Conservation (phyloP, 2,888 invertebrate genomes). For the Andrena flavipes region DNA sequence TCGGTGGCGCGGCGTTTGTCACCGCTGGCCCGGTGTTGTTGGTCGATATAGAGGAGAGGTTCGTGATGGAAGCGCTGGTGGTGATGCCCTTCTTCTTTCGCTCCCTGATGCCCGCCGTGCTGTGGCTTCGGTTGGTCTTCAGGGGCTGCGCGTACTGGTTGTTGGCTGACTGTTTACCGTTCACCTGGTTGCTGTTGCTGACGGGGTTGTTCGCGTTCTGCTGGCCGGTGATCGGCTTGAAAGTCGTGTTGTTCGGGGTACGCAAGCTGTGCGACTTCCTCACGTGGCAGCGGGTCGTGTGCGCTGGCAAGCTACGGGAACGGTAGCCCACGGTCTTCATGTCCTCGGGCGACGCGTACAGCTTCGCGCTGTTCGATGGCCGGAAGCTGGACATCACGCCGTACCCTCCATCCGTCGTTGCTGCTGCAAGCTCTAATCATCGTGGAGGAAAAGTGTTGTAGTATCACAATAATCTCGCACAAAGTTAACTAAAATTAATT, state of each 20-base stretch:
- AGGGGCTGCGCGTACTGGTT: slow-evolving; percentile 88
- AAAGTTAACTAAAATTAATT: too few species aligned
- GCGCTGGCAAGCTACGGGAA: slow-evolving; percentile 86
- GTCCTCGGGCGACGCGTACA: slow-evolving; percentile 96
- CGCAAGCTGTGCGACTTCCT: slow-evolving; percentile 88
- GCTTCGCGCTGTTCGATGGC: slow-evolving; percentile 93
- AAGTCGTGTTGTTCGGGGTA: slow-evolving; percentile 84
- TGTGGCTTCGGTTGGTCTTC: slow-evolving; percentile 84
- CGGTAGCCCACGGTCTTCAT: slow-evolving; percentile 90
- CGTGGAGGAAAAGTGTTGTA: slow-evolving; percentile 11
- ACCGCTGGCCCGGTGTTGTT: slow-evolving; percentile 58
- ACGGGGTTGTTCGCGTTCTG: slow-evolving; percentile 51
- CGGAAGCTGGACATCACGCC: slow-evolving; percentile 94
- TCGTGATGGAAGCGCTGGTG: slow-evolving; percentile 83
- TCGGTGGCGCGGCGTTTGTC: slow-evolving; percentile 88
- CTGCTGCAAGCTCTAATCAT: slow-evolving; percentile 83
- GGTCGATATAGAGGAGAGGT: slow-evolving; percentile 77
- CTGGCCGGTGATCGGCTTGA: slow-evolving; percentile 80
- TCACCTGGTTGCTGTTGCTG: slow-evolving; percentile 58
- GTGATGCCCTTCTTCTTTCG: slow-evolving; percentile 83
- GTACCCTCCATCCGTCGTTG: slow-evolving; percentile 84
- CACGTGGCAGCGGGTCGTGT: slow-evolving; percentile 87
- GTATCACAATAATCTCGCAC: too few species aligned
- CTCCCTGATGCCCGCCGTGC: slow-evolving; percentile 80
- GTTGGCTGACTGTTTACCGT: slow-evolving; percentile 70